Evolutionary conservation across 2,797 vertebrate genomes (phyloP), one percentile per base, ranked within the genome.

Genomic region (Taenioides sp.): DNA sequence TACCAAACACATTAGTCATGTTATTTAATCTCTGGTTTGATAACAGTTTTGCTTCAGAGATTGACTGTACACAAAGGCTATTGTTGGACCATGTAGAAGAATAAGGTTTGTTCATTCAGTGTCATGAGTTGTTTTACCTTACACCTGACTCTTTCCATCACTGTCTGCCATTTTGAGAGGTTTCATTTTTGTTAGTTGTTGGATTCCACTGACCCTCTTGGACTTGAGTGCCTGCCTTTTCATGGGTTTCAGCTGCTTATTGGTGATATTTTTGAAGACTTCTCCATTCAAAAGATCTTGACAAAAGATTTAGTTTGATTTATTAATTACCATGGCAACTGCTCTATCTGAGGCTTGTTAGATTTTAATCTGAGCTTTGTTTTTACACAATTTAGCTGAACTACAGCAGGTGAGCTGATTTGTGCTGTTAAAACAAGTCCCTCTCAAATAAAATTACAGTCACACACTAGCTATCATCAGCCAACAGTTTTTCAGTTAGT

Each of bases 111-210:
- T 16, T 70, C 55, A 18, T 74, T 31, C 28, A 55, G 62, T 62
- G 43, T 59, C 25, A 25, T 37, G 25, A 67, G 12, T 27, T 57
- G 10, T 31, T 9, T 49, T 27, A 61, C 47, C 6, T 17, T 28
- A 34, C 17, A 37, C 71, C 47, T 62, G 70, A 37, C 11, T 67
- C 77, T 27, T 67, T 67, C 67, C 77, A 70, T 84, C 74, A 78
- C 54, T 80, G 75, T 66, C 54, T 73, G 78, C n/a, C 75, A 76
- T 70, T 65, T 85, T 72, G 80, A 86, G 78, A 85, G 73, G 55
- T 54, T 40, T 17, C 7, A 65, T 34, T 80, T 66, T 72, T 72
- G 72, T 79, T 70, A 60, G 58, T 43, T 25, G 0, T 47, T 5
- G 25, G 25, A 27, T 2, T 27, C 25, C 25, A 27, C 25, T 75